Conservation (phyloP, 2,888 invertebrate genomes). For the Morpho achilles region DNA sequence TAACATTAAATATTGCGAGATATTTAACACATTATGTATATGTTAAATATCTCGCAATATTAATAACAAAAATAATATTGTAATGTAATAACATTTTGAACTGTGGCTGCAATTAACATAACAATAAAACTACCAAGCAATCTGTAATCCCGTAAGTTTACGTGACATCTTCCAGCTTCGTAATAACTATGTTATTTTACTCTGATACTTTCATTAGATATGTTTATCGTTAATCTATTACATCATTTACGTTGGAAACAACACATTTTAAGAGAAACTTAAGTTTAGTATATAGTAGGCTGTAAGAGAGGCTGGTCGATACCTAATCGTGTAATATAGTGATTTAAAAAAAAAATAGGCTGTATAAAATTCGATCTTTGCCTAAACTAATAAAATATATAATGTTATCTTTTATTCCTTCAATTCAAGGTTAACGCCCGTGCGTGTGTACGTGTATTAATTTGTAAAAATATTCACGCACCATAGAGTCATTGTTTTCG, state of each 20-base stretch:
- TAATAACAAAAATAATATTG: too few species aligned
- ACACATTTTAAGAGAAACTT: constrained; percentile 15
- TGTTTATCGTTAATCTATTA: constrained; percentile 24
- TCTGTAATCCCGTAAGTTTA: constrained; percentile 4
- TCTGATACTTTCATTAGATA: constrained; percentile 25
- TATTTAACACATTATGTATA: too few species aligned
- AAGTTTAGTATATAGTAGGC: constrained; percentile 26
- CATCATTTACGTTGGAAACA: constrained; percentile 19
- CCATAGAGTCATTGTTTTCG: constrained; percentile 13
- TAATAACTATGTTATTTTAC: constrained; percentile 4
- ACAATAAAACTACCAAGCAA: constrained; percentile 3
- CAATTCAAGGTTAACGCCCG: constrained; percentile 25
- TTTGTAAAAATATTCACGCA: constrained; percentile 29
- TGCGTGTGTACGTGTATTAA: constrained; percentile 17
- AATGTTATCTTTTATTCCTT: constrained; percentile 20
- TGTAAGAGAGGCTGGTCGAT: constrained; percentile 23
- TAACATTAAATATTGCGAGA: too few species aligned
- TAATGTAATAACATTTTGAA: not conserved
- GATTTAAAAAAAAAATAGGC: not conserved
- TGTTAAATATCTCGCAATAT: too few species aligned
- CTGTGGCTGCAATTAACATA: not conserved
- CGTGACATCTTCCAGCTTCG: constrained; percentile 10
- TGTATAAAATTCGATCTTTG: not conserved
- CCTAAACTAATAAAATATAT: not conserved
- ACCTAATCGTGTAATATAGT: not conserved